Evolutionary conservation across 2,113 vertebrate genomes (phyloP), one percentile per base, ranked within the genome.

Genomic region (Hippopotamus amphibius): DNA sequence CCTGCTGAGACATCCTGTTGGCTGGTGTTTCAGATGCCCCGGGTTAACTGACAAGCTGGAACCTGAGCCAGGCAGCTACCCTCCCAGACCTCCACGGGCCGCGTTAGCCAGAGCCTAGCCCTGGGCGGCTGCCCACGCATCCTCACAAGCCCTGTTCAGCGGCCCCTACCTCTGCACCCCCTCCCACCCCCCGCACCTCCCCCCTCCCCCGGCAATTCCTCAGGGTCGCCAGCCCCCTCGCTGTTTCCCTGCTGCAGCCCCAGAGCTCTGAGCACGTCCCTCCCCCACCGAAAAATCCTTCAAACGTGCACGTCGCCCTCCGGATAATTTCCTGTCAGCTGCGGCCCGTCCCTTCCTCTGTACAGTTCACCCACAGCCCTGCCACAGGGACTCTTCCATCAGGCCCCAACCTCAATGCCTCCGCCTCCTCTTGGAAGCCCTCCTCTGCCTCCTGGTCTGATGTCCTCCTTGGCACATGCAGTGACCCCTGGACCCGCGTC

Each of bases 41-140:
- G 19, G 77, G 66, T 77, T 4, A 17, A 66, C 86, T 3, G 7
- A 66, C 82, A 15, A 21, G 92, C 68, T 68, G 63, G 30, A 88
- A 88, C 82, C 61, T 97, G 92, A 95, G 61, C 66, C 43, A 61
- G 85, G 82, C 21, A 46, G 17, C 72, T 30, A 43, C 85, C 53
- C 11, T 89, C 88, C 41, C 68, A 46, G 26, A 72, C 68, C 63
- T 69, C 48, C 43, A 24, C 59, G 21, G 1, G 53, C 43, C 59
- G 9, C 0, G 1, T 16, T 7, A 80, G 53, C 76, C 72, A 43
- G n/a, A 30, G 88, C 57, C 59, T 63, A 19, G 55, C 77, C n/a
- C 43, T 26, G 12, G 17, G 41, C 0, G 0, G 28, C 50, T 14
- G 0, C 17, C 24, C 22, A 10, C 9, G 9, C 77, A 14, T 30